Percentiles rank a stretch among this genome's conserved stretches.
These are phyloP conservation scores for Cephonodes hylas DNA, from an alignment of 2,888 invertebrate species.

Conservation along the genomic window DNA sequence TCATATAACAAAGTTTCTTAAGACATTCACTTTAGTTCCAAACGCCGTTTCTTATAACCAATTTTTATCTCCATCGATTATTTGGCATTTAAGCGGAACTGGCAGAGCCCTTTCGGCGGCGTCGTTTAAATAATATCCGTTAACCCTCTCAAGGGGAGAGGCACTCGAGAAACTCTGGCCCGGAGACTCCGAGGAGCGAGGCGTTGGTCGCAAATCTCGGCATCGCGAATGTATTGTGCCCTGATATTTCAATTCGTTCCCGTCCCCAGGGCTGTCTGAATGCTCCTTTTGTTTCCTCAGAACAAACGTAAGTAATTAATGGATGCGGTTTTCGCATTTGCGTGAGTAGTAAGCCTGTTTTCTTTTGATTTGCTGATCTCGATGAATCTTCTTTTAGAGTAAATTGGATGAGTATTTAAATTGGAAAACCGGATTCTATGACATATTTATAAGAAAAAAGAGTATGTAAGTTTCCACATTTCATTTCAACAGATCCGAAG, in stretches of 20 bases:
- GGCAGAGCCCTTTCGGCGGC: constrained; percentile 32
- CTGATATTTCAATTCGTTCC: constrained; percentile 64
- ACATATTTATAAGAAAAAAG: too few relatives aligned
- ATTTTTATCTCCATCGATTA: too few relatives aligned
- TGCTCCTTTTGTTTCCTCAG: constrained; percentile 60
- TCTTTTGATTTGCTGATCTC: too few relatives aligned
- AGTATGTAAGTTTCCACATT: too few relatives aligned
- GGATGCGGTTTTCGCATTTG: constrained; percentile 43
- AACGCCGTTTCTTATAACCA: too few relatives aligned
- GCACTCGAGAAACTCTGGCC: constrained; percentile 28
- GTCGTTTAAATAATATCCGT: constrained; percentile 41
- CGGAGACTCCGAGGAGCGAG: constrained; percentile 12
- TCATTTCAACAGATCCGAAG: too few relatives aligned
- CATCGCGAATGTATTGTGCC: constrained; percentile 49
- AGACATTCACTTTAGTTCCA: too few relatives aligned
- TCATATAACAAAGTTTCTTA: too few relatives aligned
- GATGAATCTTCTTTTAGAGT: background rate
- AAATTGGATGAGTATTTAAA: too few relatives aligned
- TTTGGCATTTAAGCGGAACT: background rate
- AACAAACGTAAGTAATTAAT: constrained; percentile 30
- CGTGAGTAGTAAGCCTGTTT: too few relatives aligned
- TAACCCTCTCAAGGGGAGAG: constrained; percentile 40
- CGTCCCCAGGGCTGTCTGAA: constrained; percentile 44
- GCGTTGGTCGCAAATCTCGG: constrained; percentile 45
- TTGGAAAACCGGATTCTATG: too few relatives aligned